Evolutionary conservation across 2,113 vertebrate species (phyloP), one percentile per base, ranked within the genome.

Genomic region (Rutilus rutilus): DNA sequence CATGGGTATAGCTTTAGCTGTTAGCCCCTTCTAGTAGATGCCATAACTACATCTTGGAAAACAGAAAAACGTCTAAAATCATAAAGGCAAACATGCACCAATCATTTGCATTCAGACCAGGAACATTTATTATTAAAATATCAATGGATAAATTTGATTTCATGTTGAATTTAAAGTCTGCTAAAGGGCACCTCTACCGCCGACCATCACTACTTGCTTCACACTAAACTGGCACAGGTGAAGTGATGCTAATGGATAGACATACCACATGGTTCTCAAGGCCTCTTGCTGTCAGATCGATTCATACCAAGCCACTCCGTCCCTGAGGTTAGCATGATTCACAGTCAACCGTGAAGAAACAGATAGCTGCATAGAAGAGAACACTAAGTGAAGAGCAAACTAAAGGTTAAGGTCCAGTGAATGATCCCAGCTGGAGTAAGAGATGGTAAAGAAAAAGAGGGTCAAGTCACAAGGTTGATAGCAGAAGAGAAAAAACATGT

Each of bases 281-380:
- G 50, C 30, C 65, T 83, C 21, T 65, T 39, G 30, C 65, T 83
- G 81, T 83, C 81, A 57, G 65, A 33, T 57, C 50, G 12, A 73
- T 57, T 73, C 81, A 83, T 54, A 69, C 62, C 64, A 71, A 71
- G 65, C 47, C 65, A 25, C 14, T 33, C 10, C 11, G 65, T 73
- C 65, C 81, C 81, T n/a, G 33, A 83, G 77, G 77, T 79, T 60
- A 42, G 64, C 45, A 71, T 39, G 47, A 71, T 17, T 57, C 50
- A 52, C 62, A 83, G 47, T 71, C 64, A 60, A 79, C 52, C 57
- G 54, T 60, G 77, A 79, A 79, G 77, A 62, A 79, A 79, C 77
- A 39, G 52, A 82, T 30, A 33, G 12, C 80, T 69, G 80, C 19
- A 52, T 33, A 50, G 65, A 83, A 73, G 47, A 54, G 65, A 83